Conservation (phyloP, 2,113 vertebrate genomes). For the Anser brachyrhynchus region DNA sequence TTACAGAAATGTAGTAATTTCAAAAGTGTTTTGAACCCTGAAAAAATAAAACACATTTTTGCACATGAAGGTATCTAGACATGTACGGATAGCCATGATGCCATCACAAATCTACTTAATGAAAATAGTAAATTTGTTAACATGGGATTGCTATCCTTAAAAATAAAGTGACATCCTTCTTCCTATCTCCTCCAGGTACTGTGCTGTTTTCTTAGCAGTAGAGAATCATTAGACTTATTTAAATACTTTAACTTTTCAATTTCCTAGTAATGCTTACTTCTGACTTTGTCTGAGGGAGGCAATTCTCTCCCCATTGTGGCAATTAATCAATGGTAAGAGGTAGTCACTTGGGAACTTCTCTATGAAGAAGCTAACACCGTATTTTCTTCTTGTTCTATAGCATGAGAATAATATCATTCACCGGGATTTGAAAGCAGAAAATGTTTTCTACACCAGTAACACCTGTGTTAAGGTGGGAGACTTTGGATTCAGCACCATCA, state of each 20-base stretch:
- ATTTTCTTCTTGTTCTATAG: constrained; percentile 73
- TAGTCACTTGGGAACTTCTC: not conserved
- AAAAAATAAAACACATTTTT: not conserved
- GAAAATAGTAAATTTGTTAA: not conserved
- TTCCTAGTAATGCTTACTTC: not conserved
- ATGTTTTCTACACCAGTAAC: constrained; percentile 90
- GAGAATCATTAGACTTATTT: not conserved
- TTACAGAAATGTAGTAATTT: not conserved
- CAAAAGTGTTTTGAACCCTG: not conserved
- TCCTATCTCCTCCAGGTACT: not conserved
- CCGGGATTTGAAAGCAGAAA: constrained; percentile 95
- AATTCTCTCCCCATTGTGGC: not conserved
- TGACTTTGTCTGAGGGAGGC: not conserved
- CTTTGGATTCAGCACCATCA: constrained; percentile 96
- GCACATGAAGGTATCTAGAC: not conserved
- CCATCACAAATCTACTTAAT: not conserved
- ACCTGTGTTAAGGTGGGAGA: constrained; percentile 96
- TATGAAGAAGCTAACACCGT: not conserved
- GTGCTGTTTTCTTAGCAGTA: not conserved
- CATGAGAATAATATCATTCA: constrained; percentile 96
- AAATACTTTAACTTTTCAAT: not conserved
- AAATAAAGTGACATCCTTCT: not conserved
- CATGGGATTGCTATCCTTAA: not conserved
- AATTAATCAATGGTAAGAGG: accelerated
- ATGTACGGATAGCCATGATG: not conserved